Conservation (phyloP, 2,888 invertebrate genomes). For the Polylopha cassiicola region DNA sequence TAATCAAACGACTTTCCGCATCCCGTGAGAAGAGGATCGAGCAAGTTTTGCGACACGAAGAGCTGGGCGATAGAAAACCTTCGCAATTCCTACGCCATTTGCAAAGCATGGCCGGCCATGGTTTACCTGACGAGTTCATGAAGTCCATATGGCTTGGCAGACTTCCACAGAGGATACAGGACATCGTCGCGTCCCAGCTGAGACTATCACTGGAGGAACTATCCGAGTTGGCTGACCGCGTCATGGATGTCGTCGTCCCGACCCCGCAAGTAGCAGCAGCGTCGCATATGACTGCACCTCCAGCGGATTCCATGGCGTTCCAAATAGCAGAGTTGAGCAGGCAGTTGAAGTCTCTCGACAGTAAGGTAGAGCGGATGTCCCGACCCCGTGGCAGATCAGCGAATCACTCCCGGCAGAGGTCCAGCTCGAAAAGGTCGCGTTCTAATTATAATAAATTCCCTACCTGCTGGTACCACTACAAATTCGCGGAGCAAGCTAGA, state of each 20-base stretch:
- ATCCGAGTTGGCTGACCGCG: slow-evolving; percentile 1
- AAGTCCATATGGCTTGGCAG: not conserved
- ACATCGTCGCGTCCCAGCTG: not conserved
- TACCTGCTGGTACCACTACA: slow-evolving; percentile 23
- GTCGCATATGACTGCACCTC: not conserved
- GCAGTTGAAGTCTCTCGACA: too few relatives aligned
- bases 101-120: not conserved
- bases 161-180: slow-evolving; percentile 1
- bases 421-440: not conserved
- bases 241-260: not conserved
- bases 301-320: too few relatives aligned
- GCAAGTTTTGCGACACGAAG: slow-evolving; percentile 9
- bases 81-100: slow-evolving; percentile 10
- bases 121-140: slow-evolving; percentile 1
- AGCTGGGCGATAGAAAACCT: slow-evolving; percentile 16
- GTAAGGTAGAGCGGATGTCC: too few relatives aligned
- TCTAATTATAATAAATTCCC: not conserved
- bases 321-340: too few relatives aligned
- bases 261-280: not conserved
- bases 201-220: not conserved
- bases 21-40: slow-evolving; percentile 4
- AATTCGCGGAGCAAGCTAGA: slow-evolving; percentile 14
- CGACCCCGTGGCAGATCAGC: not conserved
- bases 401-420: not conserved
- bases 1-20: slow-evolving; percentile 9